Evolutionary conservation across 1,140 invertebrate species (phyloP).

Genomic region (Venustaconcha ellipsiformis): DNA sequence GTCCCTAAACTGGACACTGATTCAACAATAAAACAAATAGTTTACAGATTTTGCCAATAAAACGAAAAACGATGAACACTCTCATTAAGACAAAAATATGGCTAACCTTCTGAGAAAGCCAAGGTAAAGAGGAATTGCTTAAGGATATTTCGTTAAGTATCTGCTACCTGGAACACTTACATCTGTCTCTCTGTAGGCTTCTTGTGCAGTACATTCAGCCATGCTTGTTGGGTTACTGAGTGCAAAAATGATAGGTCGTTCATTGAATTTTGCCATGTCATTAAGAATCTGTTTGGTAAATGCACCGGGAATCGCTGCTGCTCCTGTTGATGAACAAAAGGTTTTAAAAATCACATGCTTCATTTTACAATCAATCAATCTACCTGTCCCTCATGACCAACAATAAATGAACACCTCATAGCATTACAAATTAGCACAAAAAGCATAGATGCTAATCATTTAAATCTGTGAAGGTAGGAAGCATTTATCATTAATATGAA

Average conservation of each 20-base stretch:
- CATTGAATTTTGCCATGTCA: slow-evolving; percentile 63
- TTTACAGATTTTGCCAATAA: too few species aligned
- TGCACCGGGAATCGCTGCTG: slow-evolving; percentile 64
- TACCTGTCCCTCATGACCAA: not conserved
- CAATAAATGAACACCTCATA: not conserved
- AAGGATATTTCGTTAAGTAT: not conserved
- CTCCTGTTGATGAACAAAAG: slow-evolving; percentile 45
- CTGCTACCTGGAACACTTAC: slow-evolving; percentile 28
- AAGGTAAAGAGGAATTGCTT: not conserved
- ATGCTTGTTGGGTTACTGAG: slow-evolving; percentile 68
- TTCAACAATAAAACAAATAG: too few species aligned
- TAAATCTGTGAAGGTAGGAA: not conserved
- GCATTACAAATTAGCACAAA: not conserved
- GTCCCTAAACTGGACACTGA: too few species aligned
- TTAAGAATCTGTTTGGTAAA: slow-evolving; percentile 64
- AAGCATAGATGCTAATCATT: not conserved
- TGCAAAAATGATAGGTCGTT: slow-evolving; percentile 68
- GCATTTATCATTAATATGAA: not conserved
- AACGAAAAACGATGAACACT: too few species aligned
- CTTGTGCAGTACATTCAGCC: slow-evolving; percentile 68
- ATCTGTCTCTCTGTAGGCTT: slow-evolving; percentile 63
- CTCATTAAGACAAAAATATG: too few species aligned
- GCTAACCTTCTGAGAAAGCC: not conserved
- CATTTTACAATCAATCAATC: not conserved
- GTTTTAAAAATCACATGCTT: too few species aligned